Evolutionary conservation across 1,140 invertebrate genomes (phyloP), one percentile per base, ranked within the genome.

Genomic region (Philopotamus ludificatus): DNA sequence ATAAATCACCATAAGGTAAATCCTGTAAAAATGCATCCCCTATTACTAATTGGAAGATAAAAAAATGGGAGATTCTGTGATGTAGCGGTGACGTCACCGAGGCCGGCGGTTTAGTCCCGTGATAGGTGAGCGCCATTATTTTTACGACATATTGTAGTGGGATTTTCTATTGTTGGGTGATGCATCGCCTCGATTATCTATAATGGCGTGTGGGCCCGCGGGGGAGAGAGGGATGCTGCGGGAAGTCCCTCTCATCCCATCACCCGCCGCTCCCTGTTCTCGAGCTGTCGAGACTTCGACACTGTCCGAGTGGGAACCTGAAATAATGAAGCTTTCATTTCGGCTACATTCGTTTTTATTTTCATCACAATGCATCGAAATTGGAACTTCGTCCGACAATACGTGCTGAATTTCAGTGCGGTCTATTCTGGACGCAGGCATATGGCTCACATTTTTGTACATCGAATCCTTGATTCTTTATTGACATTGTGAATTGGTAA

Each of bases 151-250:
- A 60, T 47, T 60, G 57, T 47, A 44, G 57, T 26, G 44, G 57
- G 57, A 60, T 60, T 60, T 60, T 41, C 42, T 44, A 60, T 60
- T 60, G 57, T 60, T 47, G 57, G 41, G 39, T 60, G 57, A 60
- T 60, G 57, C 57, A 60, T 60, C 42, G 23, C 44, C 57, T 60
- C 57, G 57, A 60, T 60, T 60, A 60, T 60, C 57, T 23, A 44
- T 60, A 60, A 60, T 60, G 44, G 57, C 57, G 57, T 47, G 41
- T 60, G 42, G 23, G 41, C 44, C 45, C 50, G 50, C 26, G 53
- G 28, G 9, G n/a, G n/a, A 34, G 28, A 34, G 22, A 4, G 15
- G 50, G 50, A 20, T 53, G 23, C 21, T 15, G 15, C 50, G 7
- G 22, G 22, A 8, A n/a, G 20, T 53, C 21, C 22, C 22, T 8